phyloP scores from a whole-genome alignment of 1,140 invertebrate species.

The Cryptotermes secundus region DNA sequence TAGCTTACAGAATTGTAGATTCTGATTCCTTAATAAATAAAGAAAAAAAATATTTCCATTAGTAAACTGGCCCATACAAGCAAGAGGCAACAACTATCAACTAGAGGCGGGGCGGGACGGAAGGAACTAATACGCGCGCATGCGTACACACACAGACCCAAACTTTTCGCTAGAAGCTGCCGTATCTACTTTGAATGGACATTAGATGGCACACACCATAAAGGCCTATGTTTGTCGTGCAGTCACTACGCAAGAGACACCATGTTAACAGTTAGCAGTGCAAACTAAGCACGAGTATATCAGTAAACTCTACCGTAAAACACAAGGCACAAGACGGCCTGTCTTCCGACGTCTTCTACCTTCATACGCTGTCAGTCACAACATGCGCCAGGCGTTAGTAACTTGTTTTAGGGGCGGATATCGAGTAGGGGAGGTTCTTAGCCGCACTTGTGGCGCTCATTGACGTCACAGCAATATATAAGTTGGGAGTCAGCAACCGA shows the following conservation, averaged over 20 bases:
- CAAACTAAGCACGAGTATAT: background rate
- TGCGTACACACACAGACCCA: too few species aligned
- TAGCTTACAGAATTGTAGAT: too few species aligned
- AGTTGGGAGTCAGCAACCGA: conserved; percentile 14
- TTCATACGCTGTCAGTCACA: background rate
- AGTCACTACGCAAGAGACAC: background rate
- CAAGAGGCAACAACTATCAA: too few species aligned
- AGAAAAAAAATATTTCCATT: too few species aligned
- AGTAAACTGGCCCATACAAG: too few species aligned
- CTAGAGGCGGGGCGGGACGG: too few species aligned
- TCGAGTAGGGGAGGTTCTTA: background rate
- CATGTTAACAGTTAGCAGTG: background rate
- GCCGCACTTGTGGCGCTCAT: conserved; percentile 6
- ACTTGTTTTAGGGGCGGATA: conserved; percentile 15
- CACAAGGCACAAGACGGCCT: background rate
- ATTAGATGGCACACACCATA: too few species aligned
- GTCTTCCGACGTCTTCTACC: background rate
- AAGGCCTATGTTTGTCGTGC: too few species aligned
- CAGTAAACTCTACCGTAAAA: background rate
- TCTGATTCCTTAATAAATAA: too few species aligned
- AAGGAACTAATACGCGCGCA: too few species aligned
- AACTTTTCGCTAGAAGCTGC: too few species aligned
- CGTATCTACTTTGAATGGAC: too few species aligned
- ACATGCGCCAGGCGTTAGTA: background rate
- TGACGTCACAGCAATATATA: conserved; percentile 10